These are phyloP conservation scores for Danaus plexippus DNA, from an alignment of 1,140 invertebrate genomes.

Conservation along the genomic window DNA sequence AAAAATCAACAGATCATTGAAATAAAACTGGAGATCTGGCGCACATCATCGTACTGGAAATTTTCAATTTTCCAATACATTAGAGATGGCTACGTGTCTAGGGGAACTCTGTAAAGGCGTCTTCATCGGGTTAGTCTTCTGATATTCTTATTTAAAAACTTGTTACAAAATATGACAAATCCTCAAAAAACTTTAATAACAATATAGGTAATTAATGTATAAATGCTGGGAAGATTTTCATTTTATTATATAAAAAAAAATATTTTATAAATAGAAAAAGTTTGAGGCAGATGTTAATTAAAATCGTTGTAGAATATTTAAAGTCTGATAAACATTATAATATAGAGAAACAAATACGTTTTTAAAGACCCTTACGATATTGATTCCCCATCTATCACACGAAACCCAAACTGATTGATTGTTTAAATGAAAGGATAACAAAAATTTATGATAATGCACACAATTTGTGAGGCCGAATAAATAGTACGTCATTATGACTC, in stretches of 20 bases:
- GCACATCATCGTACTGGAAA: constrained; percentile 26
- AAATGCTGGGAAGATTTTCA: no score
- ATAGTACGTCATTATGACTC: no score
- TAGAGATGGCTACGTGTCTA: constrained; percentile 26
- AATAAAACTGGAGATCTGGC: constrained; percentile 17
- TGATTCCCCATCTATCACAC: constrained; percentile 19
- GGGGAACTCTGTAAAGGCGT: constrained; percentile 13
- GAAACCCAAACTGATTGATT: constrained; percentile 25
- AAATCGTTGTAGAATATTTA: no score
- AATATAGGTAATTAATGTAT: no score
- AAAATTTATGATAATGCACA: constrained; percentile 18
- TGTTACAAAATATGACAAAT: no score
- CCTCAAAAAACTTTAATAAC: no score
- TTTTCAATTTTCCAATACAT: constrained; percentile 56
- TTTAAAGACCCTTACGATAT: constrained; percentile 11
- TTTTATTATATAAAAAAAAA: no score
- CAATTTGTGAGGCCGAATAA: no score
- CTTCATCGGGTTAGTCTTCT: neutral
- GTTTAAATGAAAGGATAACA: constrained; percentile 24
- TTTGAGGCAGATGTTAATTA: no score
- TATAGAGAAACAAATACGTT: neutral
- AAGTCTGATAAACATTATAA: no score
- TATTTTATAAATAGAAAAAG: no score
- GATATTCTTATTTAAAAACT: no score
- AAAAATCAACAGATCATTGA: neutral